Conservation (phyloP, 2,113 vertebrate species). For the Chionomys nivalis region DNA sequence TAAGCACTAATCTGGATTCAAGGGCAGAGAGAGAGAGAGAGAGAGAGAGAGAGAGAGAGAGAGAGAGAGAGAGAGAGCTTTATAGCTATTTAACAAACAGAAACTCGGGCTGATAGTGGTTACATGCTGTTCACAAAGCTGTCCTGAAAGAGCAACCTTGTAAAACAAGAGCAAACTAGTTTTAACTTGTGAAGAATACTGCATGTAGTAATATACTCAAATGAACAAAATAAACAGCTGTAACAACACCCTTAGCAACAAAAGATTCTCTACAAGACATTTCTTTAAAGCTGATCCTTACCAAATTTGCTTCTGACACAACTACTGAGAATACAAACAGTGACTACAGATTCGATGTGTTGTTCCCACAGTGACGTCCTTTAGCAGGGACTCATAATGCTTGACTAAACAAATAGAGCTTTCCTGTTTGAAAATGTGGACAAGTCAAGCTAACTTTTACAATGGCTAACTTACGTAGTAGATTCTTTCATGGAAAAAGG, state of each 20-base stretch:
- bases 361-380: not conserved
- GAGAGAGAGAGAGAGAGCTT: slow-evolving; percentile 1
- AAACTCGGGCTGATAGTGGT: not conserved
- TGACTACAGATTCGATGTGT: not conserved
- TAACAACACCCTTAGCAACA: slow-evolving; percentile 30
- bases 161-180: slow-evolving; percentile 13
- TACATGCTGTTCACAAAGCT: not conserved
- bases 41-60: too few species aligned
- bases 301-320: slow-evolving; percentile 32
- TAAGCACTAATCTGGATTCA: not conserved
- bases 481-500: not conserved
- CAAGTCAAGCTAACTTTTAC: not conserved
- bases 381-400: not conserved
- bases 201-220: not conserved
- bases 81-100: not conserved
- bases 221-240: slow-evolving; percentile 17
- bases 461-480: not conserved
- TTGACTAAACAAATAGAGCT: not conserved
- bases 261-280: not conserved
- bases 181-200: slow-evolving; percentile 1
- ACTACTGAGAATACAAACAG: slow-evolving; percentile 1
- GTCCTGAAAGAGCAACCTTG: not conserved
- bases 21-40: slow-evolving; percentile 20
- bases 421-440: not conserved
- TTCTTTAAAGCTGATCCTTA: slow-evolving; percentile 16